These are phyloP conservation scores for Danaus chrysippus DNA, from an alignment of 2,888 invertebrate genomes.

Conservation along the genomic window DNA sequence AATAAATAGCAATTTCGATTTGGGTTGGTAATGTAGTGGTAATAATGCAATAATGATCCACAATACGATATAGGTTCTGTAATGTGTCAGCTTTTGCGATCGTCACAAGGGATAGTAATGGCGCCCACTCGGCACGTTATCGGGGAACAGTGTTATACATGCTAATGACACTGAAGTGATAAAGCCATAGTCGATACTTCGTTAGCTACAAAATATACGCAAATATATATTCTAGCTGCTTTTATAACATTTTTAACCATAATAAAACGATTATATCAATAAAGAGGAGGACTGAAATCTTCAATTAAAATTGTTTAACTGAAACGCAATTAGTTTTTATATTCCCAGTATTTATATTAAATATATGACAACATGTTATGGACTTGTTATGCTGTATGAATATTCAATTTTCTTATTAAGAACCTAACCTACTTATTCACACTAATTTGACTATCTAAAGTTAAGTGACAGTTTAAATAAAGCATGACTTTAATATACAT, in stretches of 20 bases:
- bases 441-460: no score
- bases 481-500: no score
- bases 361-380: no score
- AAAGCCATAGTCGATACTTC: constrained; percentile 34
- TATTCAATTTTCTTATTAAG: no score
- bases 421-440: no score
- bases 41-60: neutral
- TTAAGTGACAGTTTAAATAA: no score
- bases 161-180: constrained; percentile 64
- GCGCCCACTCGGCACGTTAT: constrained; percentile 63
- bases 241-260: neutral
- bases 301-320: neutral
- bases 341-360: no score
- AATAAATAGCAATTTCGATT: constrained; percentile 37
- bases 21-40: constrained; percentile 16
- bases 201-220: constrained; percentile 14
- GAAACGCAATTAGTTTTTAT: neutral
- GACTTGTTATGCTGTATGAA: no score
- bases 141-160: constrained; percentile 58
- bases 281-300: neutral
- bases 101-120: constrained; percentile 28
- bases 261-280: neutral
- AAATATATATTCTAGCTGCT: neutral
- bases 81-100: constrained; percentile 13
- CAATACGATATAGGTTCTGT: constrained; percentile 15